Evolutionary conservation across 1,140 invertebrate genomes (phyloP).

Genomic region (Brachionus koreanus): DNA sequence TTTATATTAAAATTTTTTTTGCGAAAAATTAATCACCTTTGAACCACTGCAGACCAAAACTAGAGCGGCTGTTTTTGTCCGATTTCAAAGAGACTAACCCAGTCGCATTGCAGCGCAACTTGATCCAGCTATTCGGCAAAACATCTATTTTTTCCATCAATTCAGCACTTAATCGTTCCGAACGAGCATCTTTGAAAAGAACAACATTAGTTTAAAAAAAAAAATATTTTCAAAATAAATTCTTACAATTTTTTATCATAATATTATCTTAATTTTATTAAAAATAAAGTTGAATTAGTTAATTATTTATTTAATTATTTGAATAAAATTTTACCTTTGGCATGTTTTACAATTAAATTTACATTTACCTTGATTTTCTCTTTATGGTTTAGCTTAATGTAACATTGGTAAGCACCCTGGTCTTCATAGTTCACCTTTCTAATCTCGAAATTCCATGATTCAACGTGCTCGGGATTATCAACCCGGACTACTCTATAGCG

Average conservation of each 20-base stretch:
- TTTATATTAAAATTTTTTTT: background rate
- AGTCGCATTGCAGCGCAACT: constrained; percentile 22
- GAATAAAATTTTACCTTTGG: background rate
- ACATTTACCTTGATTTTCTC: constrained; percentile 15
- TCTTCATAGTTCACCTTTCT: constrained; percentile 32
- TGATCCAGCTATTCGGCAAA: constrained; percentile 31
- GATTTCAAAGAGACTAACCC: background rate
- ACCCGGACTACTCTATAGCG: background rate
- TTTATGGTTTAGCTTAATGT: background rate
- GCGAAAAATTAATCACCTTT: background rate
- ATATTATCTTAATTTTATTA: background rate
- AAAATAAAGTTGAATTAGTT: background rate
- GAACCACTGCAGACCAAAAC: constrained; percentile 26
- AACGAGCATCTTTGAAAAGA: background rate
- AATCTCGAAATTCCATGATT: constrained; percentile 43
- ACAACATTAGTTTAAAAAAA: too few relatives aligned
- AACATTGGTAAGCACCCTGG: constrained; percentile 9
- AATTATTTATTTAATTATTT: background rate
- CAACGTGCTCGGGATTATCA: background rate
- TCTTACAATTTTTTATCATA: background rate
- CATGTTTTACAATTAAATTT: background rate
- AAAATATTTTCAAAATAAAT: background rate
- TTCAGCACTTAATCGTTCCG: background rate
- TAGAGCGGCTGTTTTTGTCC: background rate
- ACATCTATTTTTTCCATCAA: constrained; percentile 16